Percentiles rank a stretch among this genome's conserved stretches.
Conservation (phyloP, 2,797 vertebrate species). For the Gadopsis marmoratus region DNA sequence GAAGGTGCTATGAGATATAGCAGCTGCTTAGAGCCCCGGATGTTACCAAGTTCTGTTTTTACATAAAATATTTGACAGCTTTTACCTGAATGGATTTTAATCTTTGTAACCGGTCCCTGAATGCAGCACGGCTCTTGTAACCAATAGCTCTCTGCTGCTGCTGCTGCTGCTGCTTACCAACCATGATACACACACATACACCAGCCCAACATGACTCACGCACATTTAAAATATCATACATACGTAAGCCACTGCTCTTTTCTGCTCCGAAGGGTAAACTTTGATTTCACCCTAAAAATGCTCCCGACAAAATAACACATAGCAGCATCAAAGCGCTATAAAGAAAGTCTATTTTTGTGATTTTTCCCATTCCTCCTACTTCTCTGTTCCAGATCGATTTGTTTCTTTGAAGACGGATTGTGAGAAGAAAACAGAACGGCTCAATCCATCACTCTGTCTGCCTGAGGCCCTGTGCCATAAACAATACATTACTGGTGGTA, state of each 20-base stretch:
- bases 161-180: not conserved
- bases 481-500: slow-evolving; percentile 74
- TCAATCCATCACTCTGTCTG: slow-evolving; percentile 77
- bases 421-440: slow-evolving; percentile 71
- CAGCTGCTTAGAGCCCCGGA: slow-evolving; percentile 5
- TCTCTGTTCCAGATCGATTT: slow-evolving; percentile 74
- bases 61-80: slow-evolving; percentile 1
- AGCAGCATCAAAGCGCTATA: slow-evolving; percentile 64
- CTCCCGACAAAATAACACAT: slow-evolving; percentile 72
- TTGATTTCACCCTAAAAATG: slow-evolving; percentile 61
- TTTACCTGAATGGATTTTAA: slow-evolving; percentile 26
- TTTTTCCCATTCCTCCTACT: slow-evolving; percentile 44
- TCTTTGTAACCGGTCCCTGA: slow-evolving; percentile 23
- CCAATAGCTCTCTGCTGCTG: slow-evolving; percentile 20
- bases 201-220: slow-evolving; percentile 2
- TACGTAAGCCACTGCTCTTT: slow-evolving; percentile 28
- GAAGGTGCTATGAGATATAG: not conserved
- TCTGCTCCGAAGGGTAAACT: slow-evolving; percentile 59
- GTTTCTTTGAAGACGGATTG: slow-evolving; percentile 76
- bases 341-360: slow-evolving; percentile 71
- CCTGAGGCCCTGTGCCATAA: slow-evolving; percentile 69
- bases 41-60: not conserved
- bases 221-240: slow-evolving; percentile 44
- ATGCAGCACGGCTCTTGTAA: slow-evolving; percentile 27
- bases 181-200: not conserved